phyloP scores from a whole-genome alignment of 2,113 vertebrate genomes.

The Haemorhous mexicanus region DNA sequence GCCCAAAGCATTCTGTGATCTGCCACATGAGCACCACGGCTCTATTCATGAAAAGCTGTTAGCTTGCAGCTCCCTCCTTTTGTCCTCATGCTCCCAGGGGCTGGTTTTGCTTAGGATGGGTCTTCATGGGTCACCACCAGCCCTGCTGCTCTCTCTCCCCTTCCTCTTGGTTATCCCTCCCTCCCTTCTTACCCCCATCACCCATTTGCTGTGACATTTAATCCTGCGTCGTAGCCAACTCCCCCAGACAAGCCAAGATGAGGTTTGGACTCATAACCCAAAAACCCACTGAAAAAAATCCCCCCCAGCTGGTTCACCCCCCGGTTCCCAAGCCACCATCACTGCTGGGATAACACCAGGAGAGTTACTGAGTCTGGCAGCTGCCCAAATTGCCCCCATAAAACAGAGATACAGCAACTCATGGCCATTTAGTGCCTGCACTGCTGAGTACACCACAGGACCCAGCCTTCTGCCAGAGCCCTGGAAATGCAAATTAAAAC shows the following conservation, averaged over 20 bases:
- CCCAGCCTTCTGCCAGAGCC: background rate
- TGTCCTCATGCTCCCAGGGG: background rate
- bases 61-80: background rate
- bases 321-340: background rate
- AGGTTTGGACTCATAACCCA: background rate
- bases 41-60: background rate
- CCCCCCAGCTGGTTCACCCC: background rate
- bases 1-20: background rate
- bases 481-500: background rate
- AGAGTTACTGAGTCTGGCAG: background rate
- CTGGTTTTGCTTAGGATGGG: background rate
- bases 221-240: fast-evolving
- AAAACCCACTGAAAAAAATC: background rate
- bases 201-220: background rate
- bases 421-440: background rate
- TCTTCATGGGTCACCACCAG: background rate
- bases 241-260: background rate
- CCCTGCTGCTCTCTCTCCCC: background rate
- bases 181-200: background rate
- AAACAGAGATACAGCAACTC: background rate
- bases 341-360: background rate
- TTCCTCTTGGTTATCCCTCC: background rate
- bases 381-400: background rate
- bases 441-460: background rate
- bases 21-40: background rate